Percentiles rank a stretch among this genome's conserved stretches.
phyloP scores from a whole-genome alignment of 2,888 invertebrate species.

The Meiosimyza decipiens region DNA sequence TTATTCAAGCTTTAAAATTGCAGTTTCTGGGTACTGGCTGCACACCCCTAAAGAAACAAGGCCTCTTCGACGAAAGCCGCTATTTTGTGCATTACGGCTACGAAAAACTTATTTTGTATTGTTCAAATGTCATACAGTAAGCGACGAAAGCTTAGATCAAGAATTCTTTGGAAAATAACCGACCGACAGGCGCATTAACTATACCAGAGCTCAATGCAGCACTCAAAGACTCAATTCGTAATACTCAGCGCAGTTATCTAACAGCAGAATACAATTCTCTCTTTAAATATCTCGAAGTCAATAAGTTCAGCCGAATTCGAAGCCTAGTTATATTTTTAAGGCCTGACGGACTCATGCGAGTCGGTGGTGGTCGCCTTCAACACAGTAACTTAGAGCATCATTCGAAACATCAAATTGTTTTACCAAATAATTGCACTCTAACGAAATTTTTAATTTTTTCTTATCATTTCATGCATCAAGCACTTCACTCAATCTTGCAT shows the following conservation, averaged over 20 bases:
- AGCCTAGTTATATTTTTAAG: background rate
- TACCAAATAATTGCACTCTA: constrained; percentile 22
- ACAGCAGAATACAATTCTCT: constrained; percentile 7
- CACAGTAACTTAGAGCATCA: background rate
- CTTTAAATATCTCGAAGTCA: background rate
- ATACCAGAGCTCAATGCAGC: too few relatives aligned
- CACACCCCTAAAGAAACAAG: too few relatives aligned
- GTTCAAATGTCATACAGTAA: too few relatives aligned
- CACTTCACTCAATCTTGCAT: constrained; percentile 28
- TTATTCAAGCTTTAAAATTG: too few relatives aligned
- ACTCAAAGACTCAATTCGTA: too few relatives aligned
- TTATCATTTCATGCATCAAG: constrained; percentile 33
- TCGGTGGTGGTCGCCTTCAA: constrained; percentile 11
- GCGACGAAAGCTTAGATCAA: too few relatives aligned
- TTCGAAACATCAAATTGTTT: constrained; percentile 15
- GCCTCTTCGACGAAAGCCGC: too few relatives aligned
- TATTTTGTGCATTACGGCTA: too few relatives aligned
- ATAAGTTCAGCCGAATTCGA: background rate
- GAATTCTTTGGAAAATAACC: too few relatives aligned
- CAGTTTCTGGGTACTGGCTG: too few relatives aligned
- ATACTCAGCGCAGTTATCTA: constrained; percentile 10
- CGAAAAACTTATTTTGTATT: too few relatives aligned
- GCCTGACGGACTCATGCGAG: constrained; percentile 3
- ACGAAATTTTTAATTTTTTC: constrained; percentile 27
- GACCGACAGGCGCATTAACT: too few relatives aligned